Evolutionary conservation across 2,888 invertebrate genomes (phyloP).

Genomic region (Tanaodytes sp.): DNA sequence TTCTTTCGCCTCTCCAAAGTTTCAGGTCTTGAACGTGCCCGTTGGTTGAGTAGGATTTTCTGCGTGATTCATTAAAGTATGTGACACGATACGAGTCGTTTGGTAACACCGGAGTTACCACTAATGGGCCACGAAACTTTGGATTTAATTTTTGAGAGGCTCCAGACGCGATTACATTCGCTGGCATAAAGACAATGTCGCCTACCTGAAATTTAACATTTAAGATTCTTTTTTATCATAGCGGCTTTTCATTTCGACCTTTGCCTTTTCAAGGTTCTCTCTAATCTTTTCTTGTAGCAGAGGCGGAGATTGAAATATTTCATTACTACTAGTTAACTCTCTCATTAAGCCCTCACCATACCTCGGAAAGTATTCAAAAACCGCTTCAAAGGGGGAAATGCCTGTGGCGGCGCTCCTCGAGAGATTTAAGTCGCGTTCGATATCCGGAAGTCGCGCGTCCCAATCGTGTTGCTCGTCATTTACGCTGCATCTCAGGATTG

Average conservation of each 20-base stretch:
- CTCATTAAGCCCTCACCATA: conserved; percentile 11
- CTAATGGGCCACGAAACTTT: no score
- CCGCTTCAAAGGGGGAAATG: conserved; percentile 18
- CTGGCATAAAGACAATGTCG: no score
- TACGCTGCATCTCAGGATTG: conserved; percentile 6
- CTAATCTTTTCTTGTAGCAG: conserved; percentile 5
- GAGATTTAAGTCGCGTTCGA: conserved; percentile 5
- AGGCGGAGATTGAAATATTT: conserved; percentile 5
- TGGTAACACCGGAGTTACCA: no score
- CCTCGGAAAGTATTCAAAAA: conserved; percentile 19
- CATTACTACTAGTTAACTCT: conserved; percentile 3
- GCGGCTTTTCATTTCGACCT: background rate
- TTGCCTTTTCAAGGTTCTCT: conserved; percentile 2
- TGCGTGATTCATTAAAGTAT: no score
- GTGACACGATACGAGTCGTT: no score
- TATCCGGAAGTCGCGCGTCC: background rate
- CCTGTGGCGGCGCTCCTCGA: conserved; percentile 22
- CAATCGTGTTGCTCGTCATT: conserved; percentile 12
- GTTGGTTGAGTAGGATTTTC: no score
- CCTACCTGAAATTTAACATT: no score
- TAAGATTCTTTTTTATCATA: conserved; percentile 5
- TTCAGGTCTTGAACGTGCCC: no score
- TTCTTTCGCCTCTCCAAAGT: no score
- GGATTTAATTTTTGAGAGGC: no score
- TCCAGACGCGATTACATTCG: no score